A percentile compares a stretch with the other conserved stretches of the same genome.
Conservation (phyloP, 1,140 invertebrate genomes). For the Bilobella aurantiaca region DNA sequence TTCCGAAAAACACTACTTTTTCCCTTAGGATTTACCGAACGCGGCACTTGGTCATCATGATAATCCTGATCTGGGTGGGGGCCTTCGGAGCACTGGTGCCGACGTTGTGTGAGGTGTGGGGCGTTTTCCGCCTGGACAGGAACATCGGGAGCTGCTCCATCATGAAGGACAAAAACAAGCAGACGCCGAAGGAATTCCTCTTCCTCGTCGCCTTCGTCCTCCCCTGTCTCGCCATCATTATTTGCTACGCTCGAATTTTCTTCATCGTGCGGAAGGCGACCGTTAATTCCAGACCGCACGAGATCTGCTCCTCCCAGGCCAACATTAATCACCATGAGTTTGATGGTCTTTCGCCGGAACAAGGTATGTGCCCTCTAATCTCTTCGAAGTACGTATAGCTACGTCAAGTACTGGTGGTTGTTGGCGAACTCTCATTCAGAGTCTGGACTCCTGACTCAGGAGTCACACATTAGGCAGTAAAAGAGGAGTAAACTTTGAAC, state of each 20-base stretch:
- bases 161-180: slow-evolving; percentile 53
- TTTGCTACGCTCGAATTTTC: slow-evolving; percentile 72
- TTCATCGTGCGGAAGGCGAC: slow-evolving; percentile 65
- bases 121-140: slow-evolving; percentile 60
- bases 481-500: no score
- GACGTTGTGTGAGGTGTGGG: slow-evolving; percentile 67
- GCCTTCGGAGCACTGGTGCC: slow-evolving; percentile 64
- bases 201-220: slow-evolving; percentile 68
- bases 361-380: no score
- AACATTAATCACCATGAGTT: slow-evolving; percentile 1
- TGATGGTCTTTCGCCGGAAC: slow-evolving; percentile 20
- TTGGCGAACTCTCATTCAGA: no score
- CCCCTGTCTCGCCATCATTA: slow-evolving; percentile 64
- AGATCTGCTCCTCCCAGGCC: slow-evolving; percentile 19
- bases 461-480: no score
- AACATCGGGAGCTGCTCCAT: slow-evolving; percentile 69
- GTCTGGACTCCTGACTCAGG: no score
- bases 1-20: no score
- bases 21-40: no score
- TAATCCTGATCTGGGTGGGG: slow-evolving; percentile 62
- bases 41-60: no score
- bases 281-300: slow-evolving; percentile 48
- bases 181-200: slow-evolving; percentile 67
- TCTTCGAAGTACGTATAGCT: no score
- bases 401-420: no score